Base-by-base conservation (phyloP, 30 jellyfish, hydroid and myxozoan species). In the Aurelia coerulea region DNA sequence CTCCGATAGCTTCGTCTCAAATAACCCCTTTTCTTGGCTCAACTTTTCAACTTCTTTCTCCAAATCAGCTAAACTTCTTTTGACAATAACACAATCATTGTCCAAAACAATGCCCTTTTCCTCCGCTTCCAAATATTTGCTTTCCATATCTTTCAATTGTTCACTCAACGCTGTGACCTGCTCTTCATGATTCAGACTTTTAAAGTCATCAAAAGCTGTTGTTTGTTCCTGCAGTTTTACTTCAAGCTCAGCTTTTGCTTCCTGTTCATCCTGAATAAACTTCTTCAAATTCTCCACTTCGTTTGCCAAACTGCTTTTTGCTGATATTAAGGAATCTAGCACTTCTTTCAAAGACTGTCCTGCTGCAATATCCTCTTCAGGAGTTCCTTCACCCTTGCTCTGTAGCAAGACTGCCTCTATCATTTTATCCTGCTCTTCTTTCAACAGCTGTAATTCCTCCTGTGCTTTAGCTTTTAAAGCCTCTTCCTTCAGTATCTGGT, bases 1-100 rank as follows among this genome's bases (percentile, higher is more conserved):
- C 50, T 81, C 97, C n/a, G 90, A 71, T 14, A 72, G 7, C 29
- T 75, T 81, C 65, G 32, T 32, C 67, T 73, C 86, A 58, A 82
- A 66, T 16, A 41, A 49, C 37, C 46, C 83, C 32, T 73, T 91
- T 62, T 91, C 98, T 31, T 75, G 78, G n/a, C 34, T 31, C 34
- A 78, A 60, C 35, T 79, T 71, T n/a, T 35, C 86, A 50, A 78
- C 51, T 5, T 65, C 77, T 8, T 34, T 59, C 23, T 70, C 68
- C 68, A 72, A 78, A 7, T 73, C 49, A 7, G 67, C 81, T 23
- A 85, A 11, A 54, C 19, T 54, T 17, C 76, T 65, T n/a, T 62
- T 49, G 14, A 89, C 15, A 4, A 60, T 32, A 31, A 51, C 16
- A 78, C 74, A 62, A 37, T 89, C 92, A 9, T 50, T 51, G 16